Evolutionary conservation across 2,797 vertebrate species (phyloP).

Genomic region (Chrosomus eos): DNA sequence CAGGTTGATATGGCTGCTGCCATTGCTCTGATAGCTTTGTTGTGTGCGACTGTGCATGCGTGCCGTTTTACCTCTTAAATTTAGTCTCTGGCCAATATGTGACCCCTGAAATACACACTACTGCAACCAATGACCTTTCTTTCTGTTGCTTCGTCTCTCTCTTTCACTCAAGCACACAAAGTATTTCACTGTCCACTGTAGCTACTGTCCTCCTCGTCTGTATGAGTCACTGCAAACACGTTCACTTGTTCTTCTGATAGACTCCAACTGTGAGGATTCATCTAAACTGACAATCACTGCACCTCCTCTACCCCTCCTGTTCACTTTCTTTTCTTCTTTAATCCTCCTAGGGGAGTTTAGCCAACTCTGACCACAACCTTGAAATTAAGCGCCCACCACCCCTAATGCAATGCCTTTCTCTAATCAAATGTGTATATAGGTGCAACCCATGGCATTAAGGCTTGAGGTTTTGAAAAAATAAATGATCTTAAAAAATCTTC

Average conservation of each 20-base stretch:
- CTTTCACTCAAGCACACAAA: slow-evolving; percentile 23
- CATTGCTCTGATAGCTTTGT: neutral
- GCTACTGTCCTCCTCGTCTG: slow-evolving; percentile 26
- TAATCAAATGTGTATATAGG: neutral
- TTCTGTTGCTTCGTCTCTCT: slow-evolving; percentile 15
- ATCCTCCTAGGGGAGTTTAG: neutral
- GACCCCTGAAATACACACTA: slow-evolving; percentile 37
- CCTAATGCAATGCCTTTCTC: neutral
- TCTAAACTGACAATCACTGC: slow-evolving; percentile 59
- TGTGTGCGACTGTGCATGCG: no score
- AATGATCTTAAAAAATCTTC: neutral
- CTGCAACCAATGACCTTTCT: slow-evolving; percentile 20
- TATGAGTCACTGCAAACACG: slow-evolving; percentile 38
- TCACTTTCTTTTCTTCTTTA: slow-evolving; percentile 21
- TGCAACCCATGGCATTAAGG: no score
- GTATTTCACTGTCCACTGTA: slow-evolving; percentile 34
- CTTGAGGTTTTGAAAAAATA: no score
- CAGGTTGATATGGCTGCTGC: no score
- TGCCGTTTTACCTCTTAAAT: slow-evolving; percentile 12
- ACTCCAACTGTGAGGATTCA: slow-evolving; percentile 53
- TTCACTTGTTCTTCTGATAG: slow-evolving; percentile 46
- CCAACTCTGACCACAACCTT: slow-evolving; percentile 7
- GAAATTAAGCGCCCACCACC: neutral
- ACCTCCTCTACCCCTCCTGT: slow-evolving; percentile 9
- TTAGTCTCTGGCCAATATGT: slow-evolving; percentile 25